Conservation (phyloP, 2,888 invertebrate species). For the Pseudolycoriella hygida region DNA sequence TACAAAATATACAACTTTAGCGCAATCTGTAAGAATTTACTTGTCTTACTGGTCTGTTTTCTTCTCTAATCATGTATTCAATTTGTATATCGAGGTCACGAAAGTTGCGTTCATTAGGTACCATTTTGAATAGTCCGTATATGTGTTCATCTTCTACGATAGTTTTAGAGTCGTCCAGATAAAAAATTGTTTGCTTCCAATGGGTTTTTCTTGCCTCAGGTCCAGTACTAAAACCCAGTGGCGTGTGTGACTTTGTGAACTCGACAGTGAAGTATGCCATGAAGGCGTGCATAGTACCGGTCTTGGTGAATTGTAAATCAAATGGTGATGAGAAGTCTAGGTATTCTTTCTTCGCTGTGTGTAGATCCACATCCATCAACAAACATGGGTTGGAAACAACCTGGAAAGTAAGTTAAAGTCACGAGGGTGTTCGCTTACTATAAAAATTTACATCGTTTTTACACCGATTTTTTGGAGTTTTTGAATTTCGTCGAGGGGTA, state of each 20-base stretch:
- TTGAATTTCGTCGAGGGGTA: too few species aligned
- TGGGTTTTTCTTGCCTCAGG: slow-evolving; percentile 97
- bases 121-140: slow-evolving; percentile 79
- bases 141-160: slow-evolving; percentile 90
- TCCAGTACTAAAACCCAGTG: slow-evolving; percentile 90
- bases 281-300: slow-evolving; percentile 94
- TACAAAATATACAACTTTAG: slow-evolving; percentile 24
- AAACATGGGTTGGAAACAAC: slow-evolving; percentile 91
- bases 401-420: slow-evolving; percentile 19
- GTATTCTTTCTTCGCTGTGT: slow-evolving; percentile 92
- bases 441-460: too few species aligned
- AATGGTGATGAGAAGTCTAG: slow-evolving; percentile 82
- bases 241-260: slow-evolving; percentile 97
- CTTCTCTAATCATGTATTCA: slow-evolving; percentile 81
- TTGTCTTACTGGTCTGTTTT: slow-evolving; percentile 68
- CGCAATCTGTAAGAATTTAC: slow-evolving; percentile 83
- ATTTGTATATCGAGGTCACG: slow-evolving; percentile 93
- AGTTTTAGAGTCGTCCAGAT: slow-evolving; percentile 92
- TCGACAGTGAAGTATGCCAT: slow-evolving; percentile 99
- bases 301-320: slow-evolving; percentile 63
- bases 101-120: slow-evolving; percentile 90
- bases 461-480: too few species aligned
- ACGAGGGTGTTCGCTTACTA: background rate
- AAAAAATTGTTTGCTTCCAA: slow-evolving; percentile 96
- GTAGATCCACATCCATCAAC: slow-evolving; percentile 94